Percentiles rank a stretch among this genome's conserved stretches.
phyloP scores from a whole-genome alignment of 2,888 invertebrate genomes.

The Zelleria hepariella region DNA sequence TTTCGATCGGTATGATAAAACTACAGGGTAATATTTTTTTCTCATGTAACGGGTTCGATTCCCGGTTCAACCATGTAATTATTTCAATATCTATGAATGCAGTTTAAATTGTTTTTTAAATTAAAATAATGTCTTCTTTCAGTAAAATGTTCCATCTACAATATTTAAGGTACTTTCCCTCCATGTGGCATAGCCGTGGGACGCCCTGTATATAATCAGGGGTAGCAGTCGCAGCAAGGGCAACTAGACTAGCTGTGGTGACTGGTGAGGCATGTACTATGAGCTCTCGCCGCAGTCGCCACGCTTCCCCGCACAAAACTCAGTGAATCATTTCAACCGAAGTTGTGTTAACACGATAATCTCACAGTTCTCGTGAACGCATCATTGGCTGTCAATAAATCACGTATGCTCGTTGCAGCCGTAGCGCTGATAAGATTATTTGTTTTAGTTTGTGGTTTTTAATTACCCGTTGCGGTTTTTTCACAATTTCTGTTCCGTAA shows the following conservation, averaged over 20 bases:
- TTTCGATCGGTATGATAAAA: no score
- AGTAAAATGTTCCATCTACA: no score
- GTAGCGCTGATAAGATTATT: neutral
- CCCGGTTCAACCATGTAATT: no score
- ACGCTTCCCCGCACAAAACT: slow-evolving; percentile 22
- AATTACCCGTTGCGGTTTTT: neutral
- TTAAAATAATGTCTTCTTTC: no score
- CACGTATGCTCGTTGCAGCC: neutral
- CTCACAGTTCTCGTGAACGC: neutral
- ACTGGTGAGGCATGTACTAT: slow-evolving; percentile 11
- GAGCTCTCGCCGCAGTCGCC: slow-evolving; percentile 25
- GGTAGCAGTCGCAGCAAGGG: neutral
- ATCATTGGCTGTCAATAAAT: neutral
- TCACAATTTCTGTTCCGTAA: neutral
- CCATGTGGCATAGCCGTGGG: no score
- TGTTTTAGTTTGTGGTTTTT: neutral
- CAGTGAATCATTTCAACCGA: slow-evolving; percentile 26
- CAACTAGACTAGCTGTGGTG: neutral
- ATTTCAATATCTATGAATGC: no score
- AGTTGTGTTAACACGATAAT: slow-evolving; percentile 2
- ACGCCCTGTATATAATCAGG: no score
- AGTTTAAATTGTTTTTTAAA: no score
- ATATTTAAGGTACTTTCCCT: no score
- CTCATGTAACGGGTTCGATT: no score
- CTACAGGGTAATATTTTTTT: no score